Percentiles rank a stretch among this genome's conserved stretches.
Evolutionary conservation across 2,888 invertebrate species (phyloP).

Genomic region (Xanthorhoe designata): DNA sequence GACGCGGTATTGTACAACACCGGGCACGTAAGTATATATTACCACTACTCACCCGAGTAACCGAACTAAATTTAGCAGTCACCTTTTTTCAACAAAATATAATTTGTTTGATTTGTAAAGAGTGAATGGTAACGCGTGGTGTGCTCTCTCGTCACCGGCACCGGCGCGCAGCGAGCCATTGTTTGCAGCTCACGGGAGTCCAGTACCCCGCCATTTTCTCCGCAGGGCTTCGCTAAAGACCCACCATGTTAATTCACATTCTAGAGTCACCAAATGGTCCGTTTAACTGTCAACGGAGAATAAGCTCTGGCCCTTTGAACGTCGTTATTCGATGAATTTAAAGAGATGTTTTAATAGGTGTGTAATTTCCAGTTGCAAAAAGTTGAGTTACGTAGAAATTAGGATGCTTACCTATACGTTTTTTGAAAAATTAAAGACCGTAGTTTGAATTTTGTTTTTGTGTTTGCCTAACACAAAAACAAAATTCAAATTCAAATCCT

Average conservation of each 20-base stretch:
- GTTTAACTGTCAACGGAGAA: slow-evolving; percentile 63
- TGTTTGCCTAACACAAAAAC: background rate
- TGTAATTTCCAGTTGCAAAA: slow-evolving; percentile 32
- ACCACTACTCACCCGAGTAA: slow-evolving; percentile 42
- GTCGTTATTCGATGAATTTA: slow-evolving; percentile 57
- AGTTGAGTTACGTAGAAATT: background rate
- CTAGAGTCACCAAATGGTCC: slow-evolving; percentile 75
- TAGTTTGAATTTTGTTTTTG: background rate
- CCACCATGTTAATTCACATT: slow-evolving; percentile 67
- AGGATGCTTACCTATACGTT: background rate
- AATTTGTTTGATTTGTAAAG: slow-evolving; percentile 84
- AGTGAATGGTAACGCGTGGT: slow-evolving; percentile 71
- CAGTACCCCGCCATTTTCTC: slow-evolving; percentile 80
- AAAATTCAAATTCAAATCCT: no score
- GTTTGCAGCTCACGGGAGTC: slow-evolving; percentile 78
- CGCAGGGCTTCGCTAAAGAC: slow-evolving; percentile 80
- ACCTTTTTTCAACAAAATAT: slow-evolving; percentile 76
- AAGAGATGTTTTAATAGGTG: slow-evolving; percentile 42
- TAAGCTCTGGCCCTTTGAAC: slow-evolving; percentile 68
- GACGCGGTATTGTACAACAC: slow-evolving; percentile 14
- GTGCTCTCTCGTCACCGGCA: slow-evolving; percentile 57
- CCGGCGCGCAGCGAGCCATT: slow-evolving; percentile 58
- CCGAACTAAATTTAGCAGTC: slow-evolving; percentile 64
- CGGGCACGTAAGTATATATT: slow-evolving; percentile 35
- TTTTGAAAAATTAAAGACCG: background rate